Evolutionary conservation across 2,797 vertebrate species (phyloP).

Genomic region (Ara ararauna): DNA sequence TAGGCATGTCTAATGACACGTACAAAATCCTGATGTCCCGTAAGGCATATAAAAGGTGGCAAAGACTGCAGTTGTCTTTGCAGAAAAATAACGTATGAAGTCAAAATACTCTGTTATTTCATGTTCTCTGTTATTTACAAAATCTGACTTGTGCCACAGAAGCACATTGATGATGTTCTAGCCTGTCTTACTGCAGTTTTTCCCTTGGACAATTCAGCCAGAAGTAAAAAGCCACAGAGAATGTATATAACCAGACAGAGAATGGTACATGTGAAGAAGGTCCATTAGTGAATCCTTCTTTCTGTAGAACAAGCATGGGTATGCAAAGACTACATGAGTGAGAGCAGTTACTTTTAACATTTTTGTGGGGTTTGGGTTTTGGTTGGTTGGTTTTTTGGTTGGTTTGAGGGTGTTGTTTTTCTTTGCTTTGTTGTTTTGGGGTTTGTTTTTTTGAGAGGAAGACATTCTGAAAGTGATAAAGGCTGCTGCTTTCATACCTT

Average conservation of each 20-base stretch:
- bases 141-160: not conserved
- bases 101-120: not conserved
- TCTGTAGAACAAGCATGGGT: not conserved
- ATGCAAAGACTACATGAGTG: not conserved
- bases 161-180: not conserved
- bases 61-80: not conserved
- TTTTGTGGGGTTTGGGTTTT: not conserved
- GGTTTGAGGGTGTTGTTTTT: not conserved
- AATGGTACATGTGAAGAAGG: not conserved
- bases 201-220: not conserved
- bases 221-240: not conserved
- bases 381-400: not conserved
- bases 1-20: not conserved
- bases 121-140: not conserved
- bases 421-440: not conserved
- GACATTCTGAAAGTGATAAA: not conserved
- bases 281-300: not conserved
- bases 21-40: not conserved
- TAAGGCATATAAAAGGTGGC: not conserved
- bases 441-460: not conserved
- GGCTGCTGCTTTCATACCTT: not conserved
- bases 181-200: not conserved
- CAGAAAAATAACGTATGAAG: not conserved
- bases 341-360: not conserved
- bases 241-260: not conserved